Evolutionary conservation across 2,888 invertebrate genomes (phyloP).

Genomic region (Leptura quadrifasciata): DNA sequence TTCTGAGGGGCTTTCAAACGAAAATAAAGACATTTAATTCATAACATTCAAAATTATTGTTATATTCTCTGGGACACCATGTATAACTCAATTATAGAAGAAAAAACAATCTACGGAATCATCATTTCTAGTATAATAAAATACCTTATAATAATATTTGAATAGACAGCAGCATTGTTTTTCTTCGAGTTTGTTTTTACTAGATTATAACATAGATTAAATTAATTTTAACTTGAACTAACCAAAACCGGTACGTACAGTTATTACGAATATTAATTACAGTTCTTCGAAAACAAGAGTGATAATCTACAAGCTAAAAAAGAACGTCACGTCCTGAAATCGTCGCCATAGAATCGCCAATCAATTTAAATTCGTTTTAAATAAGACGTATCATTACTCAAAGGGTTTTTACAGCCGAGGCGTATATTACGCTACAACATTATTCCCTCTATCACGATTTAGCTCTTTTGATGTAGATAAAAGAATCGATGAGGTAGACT

Average conservation of each 20-base stretch:
- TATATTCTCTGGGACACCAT: no score
- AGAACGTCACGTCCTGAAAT: constrained; percentile 11
- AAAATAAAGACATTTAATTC: no score
- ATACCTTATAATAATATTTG: no score
- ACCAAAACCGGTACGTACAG: neutral
- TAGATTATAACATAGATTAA: neutral
- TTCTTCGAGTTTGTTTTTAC: no score
- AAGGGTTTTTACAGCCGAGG: neutral
- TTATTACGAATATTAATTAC: neutral
- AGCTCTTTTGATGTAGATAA: neutral
- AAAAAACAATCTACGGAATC: no score
- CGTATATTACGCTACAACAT: neutral
- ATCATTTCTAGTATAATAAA: no score
- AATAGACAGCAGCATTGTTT: no score
- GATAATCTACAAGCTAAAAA: constrained; percentile 6
- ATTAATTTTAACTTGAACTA: neutral
- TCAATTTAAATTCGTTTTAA: constrained; percentile 24
- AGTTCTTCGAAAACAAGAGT: constrained; percentile 15
- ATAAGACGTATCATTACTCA: neutral
- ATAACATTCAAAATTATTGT: no score
- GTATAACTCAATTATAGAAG: no score
- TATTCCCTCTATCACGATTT: neutral
- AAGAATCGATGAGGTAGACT: neutral
- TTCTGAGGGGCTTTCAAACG: no score
- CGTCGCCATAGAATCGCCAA: neutral